Evolutionary conservation across 2,888 invertebrate species (phyloP), one percentile per base, ranked within the genome.

Genomic region (Tetragnatha montana): DNA sequence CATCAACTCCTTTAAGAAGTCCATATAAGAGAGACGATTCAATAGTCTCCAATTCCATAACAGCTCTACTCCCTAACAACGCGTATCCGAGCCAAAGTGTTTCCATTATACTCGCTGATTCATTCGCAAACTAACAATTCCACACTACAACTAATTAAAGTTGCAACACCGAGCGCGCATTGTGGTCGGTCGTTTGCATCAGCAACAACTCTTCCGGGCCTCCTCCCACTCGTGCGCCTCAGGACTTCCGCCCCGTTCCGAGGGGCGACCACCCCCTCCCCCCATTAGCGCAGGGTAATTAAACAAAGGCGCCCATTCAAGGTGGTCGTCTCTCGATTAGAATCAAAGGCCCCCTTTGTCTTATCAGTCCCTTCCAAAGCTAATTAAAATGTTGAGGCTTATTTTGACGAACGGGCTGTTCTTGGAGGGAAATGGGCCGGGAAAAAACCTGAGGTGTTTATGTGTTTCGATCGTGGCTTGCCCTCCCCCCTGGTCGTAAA

Each of bases 301-400:
- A 73, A 51, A 82, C 73, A 35, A 69, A 69, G 69, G 19, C 4
- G n/a, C 80, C 68, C 69, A n/a, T 69, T 80, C 69, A 68, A n/a
- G 60, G 80, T 74, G 14, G n/a, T 47, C 60, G n/a, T 19, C 69
- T 68, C 60, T 47, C 17, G 60, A 60, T 60, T 60, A 60, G 60
- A 60, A 60, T 60, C 60, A 60, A 60, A 60, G 60, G 35, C 17
- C 14, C 17, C 60, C 0, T 60, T 60, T 60, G 17, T 60, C 17
- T 60, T 60, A 60, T 60, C 60, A 60, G 60, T 60, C 60, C 60
- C 60, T 60, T 35, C 35, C 12, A 4, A 60, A 60, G 60, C 60
- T 60, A 60, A 60, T 60, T 60, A 60, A 60, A 60, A 60, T 60
- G 60, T 35, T 35, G 35, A 35, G 35, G 35, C 12, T 60, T 60